Conservation (phyloP, 2,113 vertebrate species). For the Lepus europaeus region DNA sequence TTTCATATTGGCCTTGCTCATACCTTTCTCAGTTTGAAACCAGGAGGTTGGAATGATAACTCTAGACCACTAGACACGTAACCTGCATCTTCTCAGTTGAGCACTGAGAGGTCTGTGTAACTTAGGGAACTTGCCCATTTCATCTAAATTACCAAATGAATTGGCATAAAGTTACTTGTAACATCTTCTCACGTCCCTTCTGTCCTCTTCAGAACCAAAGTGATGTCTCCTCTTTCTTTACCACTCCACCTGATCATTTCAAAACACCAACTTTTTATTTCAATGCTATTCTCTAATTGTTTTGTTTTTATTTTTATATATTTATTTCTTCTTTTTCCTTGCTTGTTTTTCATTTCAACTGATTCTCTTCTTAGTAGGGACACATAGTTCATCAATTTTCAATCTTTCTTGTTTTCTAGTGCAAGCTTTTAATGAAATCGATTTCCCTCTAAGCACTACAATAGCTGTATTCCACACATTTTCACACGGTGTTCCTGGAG, state of each 20-base stretch:
- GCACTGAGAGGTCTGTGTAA: not conserved
- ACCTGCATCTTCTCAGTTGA: not conserved
- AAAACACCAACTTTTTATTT: not conserved
- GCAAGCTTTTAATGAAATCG: not conserved
- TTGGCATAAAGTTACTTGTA: too few species aligned
- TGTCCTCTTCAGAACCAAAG: not conserved
- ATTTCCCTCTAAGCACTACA: not conserved
- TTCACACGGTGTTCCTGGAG: not conserved
- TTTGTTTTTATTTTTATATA: not conserved
- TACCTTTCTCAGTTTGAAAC: not conserved
- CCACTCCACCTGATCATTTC: not conserved
- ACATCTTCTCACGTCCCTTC: too few species aligned
- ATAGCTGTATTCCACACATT: not conserved
- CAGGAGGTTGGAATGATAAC: not conserved
- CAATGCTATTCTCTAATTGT: not conserved
- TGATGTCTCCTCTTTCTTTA: not conserved
- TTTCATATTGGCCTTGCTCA: not conserved
- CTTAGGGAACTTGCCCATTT: not conserved
- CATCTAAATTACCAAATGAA: too few species aligned
- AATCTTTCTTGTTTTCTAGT: conserved; percentile 2
- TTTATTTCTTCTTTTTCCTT: conserved; percentile 21
- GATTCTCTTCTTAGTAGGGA: not conserved
- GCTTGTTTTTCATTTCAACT: not conserved
- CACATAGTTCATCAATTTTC: not conserved
- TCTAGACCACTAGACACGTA: not conserved